Conservation (phyloP, 2,797 vertebrate species). For the Sebastes nivosus region DNA sequence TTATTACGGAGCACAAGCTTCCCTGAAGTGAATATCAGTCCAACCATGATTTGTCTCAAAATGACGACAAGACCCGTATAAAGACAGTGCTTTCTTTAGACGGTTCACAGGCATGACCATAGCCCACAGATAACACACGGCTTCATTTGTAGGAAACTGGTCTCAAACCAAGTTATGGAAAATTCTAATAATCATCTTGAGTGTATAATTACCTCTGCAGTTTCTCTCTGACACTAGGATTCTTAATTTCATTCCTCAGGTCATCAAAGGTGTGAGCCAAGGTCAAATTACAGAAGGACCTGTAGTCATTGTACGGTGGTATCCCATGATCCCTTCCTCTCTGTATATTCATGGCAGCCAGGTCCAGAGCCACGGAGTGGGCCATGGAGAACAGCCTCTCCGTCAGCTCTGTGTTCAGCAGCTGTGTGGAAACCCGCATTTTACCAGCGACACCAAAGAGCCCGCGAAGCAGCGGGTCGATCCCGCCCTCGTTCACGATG, state of each 20-base stretch:
- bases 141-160: background rate
- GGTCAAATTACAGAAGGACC: conserved; percentile 96
- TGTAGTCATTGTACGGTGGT: conserved; percentile 95
- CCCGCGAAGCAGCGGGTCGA: conserved; percentile 95
- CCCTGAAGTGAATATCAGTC: background rate
- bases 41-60: background rate
- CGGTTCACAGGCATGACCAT: background rate
- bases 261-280: conserved; percentile 92
- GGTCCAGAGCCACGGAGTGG: conserved; percentile 94
- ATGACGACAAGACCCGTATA: background rate
- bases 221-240: conserved; percentile 91
- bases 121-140: background rate
- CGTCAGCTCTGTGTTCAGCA: conserved; percentile 96
- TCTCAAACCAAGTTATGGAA: background rate
- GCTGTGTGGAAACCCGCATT: conserved; percentile 93
- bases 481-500: conserved; percentile 97
- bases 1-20: background rate
- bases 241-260: conserved; percentile 94
- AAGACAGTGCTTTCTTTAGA: background rate
- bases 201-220: conserved; percentile 85
- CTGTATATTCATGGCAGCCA: conserved; percentile 98
- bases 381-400: conserved; percentile 98
- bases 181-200: background rate
- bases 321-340: conserved; percentile 96
- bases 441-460: conserved; percentile 95